Evolutionary conservation across 2,888 invertebrate genomes (phyloP).

Genomic region (Drosophila meridiana): DNA sequence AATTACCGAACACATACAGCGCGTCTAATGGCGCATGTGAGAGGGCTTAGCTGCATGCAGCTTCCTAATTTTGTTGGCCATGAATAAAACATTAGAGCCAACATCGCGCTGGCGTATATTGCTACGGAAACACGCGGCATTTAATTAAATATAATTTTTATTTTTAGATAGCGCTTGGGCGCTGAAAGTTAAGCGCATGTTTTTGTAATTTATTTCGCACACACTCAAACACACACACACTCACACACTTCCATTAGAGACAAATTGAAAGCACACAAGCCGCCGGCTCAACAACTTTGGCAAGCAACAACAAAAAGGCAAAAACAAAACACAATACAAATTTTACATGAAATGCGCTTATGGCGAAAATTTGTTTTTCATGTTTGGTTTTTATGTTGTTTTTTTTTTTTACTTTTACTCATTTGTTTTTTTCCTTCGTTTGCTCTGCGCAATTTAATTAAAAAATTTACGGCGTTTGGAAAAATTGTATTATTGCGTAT

Average conservation of each 20-base stretch:
- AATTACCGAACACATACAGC: neutral
- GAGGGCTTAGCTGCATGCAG: slow-evolving; percentile 1
- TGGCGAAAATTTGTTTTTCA: slow-evolving; percentile 42
- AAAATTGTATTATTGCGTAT: slow-evolving; percentile 56
- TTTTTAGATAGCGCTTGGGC: slow-evolving; percentile 20
- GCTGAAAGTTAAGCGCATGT: slow-evolving; percentile 16
- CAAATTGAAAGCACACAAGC: slow-evolving; percentile 72
- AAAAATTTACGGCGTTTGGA: slow-evolving; percentile 55
- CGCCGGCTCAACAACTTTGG: slow-evolving; percentile 36
- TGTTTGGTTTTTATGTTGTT: slow-evolving; percentile 25
- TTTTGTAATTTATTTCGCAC: slow-evolving; percentile 45
- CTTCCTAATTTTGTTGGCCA: slow-evolving; percentile 18
- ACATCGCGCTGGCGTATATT: neutral
- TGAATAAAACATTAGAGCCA: slow-evolving; percentile 46
- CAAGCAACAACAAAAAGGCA: neutral
- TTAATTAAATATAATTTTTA: slow-evolving; percentile 47
- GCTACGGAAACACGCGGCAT: slow-evolving; percentile 10
- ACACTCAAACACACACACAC: slow-evolving; percentile 17
- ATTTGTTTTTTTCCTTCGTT: slow-evolving; percentile 19
- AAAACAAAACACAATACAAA: slow-evolving; percentile 13
- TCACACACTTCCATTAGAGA: slow-evolving; percentile 21
- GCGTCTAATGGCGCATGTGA: slow-evolving; percentile 7
- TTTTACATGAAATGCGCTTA: slow-evolving; percentile 31
- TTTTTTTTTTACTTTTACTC: slow-evolving; percentile 20
- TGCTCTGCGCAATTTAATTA: slow-evolving; percentile 65